Evolutionary conservation across 2,888 invertebrate genomes (phyloP).

Genomic region (Tenthredo scrophulariae): DNA sequence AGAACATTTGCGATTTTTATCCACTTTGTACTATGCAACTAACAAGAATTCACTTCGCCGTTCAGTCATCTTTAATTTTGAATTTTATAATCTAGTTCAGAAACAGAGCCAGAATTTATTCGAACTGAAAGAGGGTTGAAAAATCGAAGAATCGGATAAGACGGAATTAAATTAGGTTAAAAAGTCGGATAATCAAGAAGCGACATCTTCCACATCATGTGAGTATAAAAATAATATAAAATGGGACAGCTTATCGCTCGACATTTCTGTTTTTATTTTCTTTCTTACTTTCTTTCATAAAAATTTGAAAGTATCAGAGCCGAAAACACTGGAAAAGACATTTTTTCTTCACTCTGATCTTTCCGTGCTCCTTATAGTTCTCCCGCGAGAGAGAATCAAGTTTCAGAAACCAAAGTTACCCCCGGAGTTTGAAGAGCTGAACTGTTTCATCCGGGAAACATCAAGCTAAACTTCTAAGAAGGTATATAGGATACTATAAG

Average conservation of each 20-base stretch:
- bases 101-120: no score
- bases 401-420: slow-evolving; percentile 36
- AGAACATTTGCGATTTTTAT: not conserved
- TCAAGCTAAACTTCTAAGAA: slow-evolving; percentile 31
- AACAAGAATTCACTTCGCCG: not conserved
- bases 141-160: not conserved
- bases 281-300: no score
- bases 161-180: not conserved
- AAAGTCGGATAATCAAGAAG: not conserved
- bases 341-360: slow-evolving; percentile 39
- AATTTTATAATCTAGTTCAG: not conserved
- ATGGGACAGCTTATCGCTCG: not conserved
- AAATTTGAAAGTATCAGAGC: not conserved
- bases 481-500: slow-evolving; percentile 12
- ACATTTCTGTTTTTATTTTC: not conserved
- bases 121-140: not conserved
- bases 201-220: not conserved
- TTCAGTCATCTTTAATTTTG: not conserved
- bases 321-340: not conserved
- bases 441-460: slow-evolving; percentile 20
- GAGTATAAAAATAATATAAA: no score
- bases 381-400: slow-evolving; percentile 44
- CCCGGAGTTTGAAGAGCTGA: slow-evolving; percentile 15
- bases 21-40: not conserved
- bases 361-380: not conserved